phyloP scores from a whole-genome alignment of 2,888 invertebrate genomes.

The Drosophila monieri region DNA sequence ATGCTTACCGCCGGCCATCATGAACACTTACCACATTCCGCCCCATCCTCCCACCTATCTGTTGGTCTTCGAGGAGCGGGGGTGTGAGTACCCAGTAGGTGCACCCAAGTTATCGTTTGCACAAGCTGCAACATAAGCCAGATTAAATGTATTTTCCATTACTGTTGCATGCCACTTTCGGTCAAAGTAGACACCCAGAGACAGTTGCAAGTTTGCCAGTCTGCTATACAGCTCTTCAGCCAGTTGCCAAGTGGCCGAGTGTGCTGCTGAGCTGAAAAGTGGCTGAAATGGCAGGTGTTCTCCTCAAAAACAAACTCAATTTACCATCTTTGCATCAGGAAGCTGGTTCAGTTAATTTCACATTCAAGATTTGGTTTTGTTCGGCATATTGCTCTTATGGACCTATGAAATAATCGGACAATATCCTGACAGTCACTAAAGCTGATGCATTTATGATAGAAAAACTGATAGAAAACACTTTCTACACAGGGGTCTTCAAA shows the following conservation, averaged over 20 bases:
- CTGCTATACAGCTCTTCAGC: neutral
- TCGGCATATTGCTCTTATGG: conserved; percentile 3
- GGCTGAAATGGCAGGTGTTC: conserved; percentile 13
- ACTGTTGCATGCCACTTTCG: conserved; percentile 47
- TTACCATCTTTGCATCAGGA: conserved; percentile 10
- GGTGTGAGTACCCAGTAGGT: conserved; percentile 9
- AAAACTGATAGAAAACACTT: no score
- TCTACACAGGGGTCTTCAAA: no score
- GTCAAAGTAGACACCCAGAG: conserved; percentile 29
- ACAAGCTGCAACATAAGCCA: conserved; percentile 32
- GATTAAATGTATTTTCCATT: conserved; percentile 49
- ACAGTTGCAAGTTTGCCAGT: conserved; percentile 19
- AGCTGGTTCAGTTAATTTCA: conserved; percentile 1
- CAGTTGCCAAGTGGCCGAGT: conserved; percentile 1
- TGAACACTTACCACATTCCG: conserved; percentile 4
- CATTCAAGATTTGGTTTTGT: neutral
- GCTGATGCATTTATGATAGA: neutral
- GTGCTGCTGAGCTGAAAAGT: conserved; percentile 13
- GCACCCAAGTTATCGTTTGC: conserved; percentile 15
- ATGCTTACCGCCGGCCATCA: conserved; percentile 12
- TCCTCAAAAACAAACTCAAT: conserved; percentile 13
- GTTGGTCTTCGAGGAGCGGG: neutral
- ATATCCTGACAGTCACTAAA: neutral
- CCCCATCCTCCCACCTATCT: neutral
- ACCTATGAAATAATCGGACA: neutral